These are phyloP conservation scores for Sebastes iracundus DNA, from an alignment of 2,797 vertebrate species.

Conservation along the genomic window DNA sequence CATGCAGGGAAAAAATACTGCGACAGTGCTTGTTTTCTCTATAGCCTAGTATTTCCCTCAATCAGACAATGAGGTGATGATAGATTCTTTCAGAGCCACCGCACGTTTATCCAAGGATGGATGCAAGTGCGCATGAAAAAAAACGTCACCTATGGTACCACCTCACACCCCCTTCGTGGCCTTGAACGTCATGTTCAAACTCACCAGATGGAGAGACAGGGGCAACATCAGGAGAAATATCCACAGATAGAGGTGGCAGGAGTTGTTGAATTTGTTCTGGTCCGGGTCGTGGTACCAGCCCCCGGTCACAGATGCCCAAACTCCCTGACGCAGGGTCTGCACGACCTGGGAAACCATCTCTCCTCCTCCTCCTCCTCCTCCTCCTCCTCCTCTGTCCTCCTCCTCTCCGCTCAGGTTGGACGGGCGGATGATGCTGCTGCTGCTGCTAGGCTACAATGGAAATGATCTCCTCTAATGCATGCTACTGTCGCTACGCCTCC, in stretches of 20 bases:
- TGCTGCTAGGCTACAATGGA: constrained; percentile 77
- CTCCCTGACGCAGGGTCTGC: constrained; percentile 93
- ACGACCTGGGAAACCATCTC: constrained; percentile 92
- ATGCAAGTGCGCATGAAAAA: constrained; percentile 20
- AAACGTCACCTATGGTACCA: constrained; percentile 7
- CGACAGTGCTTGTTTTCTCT: constrained; percentile 67
- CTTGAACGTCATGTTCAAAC: constrained; percentile 73
- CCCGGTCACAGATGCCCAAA: constrained; percentile 96
- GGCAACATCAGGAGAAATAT: constrained; percentile 93
- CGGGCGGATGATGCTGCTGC: constrained; percentile 65
- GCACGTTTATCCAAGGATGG: constrained; percentile 4
- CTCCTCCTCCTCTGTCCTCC: constrained; percentile 40
- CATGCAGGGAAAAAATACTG: constrained; percentile 78
- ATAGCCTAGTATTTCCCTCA: not conserved
- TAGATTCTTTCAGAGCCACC: not conserved
- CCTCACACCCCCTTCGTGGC: constrained; percentile 61
- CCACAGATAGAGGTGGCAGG: constrained; percentile 97
- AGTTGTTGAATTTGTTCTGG: constrained; percentile 96
- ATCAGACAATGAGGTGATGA: constrained; percentile 20
- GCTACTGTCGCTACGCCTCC: constrained; percentile 73
- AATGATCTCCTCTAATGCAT: constrained; percentile 64
- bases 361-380: constrained; percentile 7
- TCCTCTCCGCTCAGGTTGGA: constrained; percentile 72
- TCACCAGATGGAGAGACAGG: constrained; percentile 95
- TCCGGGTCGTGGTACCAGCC: constrained; percentile 98